Conservation (phyloP, 2,888 invertebrate species). For the Incurvaria masculella region DNA sequence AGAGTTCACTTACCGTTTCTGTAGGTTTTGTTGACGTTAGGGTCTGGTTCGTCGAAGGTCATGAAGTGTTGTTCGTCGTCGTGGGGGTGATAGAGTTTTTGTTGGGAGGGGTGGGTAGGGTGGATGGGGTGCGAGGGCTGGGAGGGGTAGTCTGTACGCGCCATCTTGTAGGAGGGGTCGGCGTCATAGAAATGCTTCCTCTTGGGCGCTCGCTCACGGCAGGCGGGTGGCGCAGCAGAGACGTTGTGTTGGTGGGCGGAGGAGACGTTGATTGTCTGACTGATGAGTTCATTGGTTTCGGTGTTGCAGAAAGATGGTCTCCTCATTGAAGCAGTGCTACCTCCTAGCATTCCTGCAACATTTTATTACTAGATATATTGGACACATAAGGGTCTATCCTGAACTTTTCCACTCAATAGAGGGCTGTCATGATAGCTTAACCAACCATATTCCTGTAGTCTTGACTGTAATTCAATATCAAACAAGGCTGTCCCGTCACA, state of each 20-base stretch:
- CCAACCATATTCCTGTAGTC: too few species aligned
- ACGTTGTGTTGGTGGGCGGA: conserved; percentile 29
- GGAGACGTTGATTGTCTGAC: conserved; percentile 28
- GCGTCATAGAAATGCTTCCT: conserved; percentile 45
- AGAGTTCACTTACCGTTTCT: background rate
- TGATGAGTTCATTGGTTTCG: conserved; percentile 44
- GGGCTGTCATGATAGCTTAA: too few species aligned
- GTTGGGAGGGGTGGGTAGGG: too few species aligned
- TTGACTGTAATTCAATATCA: too few species aligned
- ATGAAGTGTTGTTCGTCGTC: background rate
- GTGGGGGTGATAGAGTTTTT: too few species aligned
- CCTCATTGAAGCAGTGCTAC: too few species aligned
- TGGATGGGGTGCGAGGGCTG: conserved; percentile 32
- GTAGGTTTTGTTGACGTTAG: background rate
- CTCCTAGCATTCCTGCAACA: too few species aligned
- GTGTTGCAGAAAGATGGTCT: too few species aligned
- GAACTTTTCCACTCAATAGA: too few species aligned
- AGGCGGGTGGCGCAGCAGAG: conserved; percentile 34
- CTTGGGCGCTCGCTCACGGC: conserved; percentile 41
- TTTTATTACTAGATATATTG: too few species aligned
- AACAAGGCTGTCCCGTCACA: too few species aligned
- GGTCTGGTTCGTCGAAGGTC: background rate
- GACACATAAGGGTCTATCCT: too few species aligned
- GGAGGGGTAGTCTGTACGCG: conserved; percentile 39
- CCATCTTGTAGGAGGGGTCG: conserved; percentile 38